Base-by-base conservation (phyloP, 1,140 invertebrate species). In the Drosophila auraria region DNA sequence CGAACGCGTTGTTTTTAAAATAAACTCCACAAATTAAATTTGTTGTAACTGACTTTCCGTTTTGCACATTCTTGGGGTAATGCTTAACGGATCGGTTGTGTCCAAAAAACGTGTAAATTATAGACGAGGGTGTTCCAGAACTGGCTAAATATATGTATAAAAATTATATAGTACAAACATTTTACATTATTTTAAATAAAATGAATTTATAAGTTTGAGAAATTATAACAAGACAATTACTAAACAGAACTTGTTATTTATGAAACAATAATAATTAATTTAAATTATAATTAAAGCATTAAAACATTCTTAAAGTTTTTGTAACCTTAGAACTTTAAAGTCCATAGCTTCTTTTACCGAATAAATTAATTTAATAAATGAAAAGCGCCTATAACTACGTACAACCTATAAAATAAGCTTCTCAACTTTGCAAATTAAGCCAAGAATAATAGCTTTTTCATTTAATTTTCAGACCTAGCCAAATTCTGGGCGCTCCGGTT, bases 61-160 rank as follows among this genome's bases (percentile, higher is more conserved):
- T 57, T 54, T 56, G 8, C 72, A 89, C 82, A 81, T 90, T 87
- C 82, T 51, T 71, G 45, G 49, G 45, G 38, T 62, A 65, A 63
- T 36, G 50, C 44, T 40, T 17, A 11, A 47, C 44, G 17, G 7
- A 33, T 38, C 17, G 66, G 60, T 60, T 62, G 68, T 33, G 33
- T 2, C 54, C 38, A 23, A 47, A 61, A 42, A 25, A 12, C 2
- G 15, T n/a, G 6, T 42, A 7, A 6, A 33, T 14, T 9, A 23
- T 25, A 1, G 9, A 2, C 0, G 2, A 14, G 14, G 5, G 20
- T 20, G 20, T 44, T 47, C 17, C 17, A 14, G 5, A 44, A 40
- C 42, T 30, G 25, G n/a, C 17, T 20, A 20, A 20, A 20, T 20
- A 20, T 20, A 20, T 20, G 20, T 20, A 20, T 1, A 20, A 1